Evolutionary conservation across 1,140 invertebrate genomes (phyloP).

Genomic region (Heliconius congener): DNA sequence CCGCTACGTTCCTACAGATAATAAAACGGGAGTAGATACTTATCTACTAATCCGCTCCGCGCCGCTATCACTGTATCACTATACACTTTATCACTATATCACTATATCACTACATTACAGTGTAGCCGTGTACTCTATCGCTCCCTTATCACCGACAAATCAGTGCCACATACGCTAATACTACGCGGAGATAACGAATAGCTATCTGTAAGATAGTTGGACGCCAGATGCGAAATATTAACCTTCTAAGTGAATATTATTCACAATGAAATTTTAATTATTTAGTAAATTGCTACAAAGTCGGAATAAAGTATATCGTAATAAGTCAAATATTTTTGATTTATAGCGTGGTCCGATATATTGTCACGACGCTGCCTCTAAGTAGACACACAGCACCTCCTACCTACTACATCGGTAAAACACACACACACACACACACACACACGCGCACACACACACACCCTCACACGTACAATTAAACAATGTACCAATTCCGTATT

Average conservation of each 20-base stretch:
- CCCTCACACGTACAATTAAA: not conserved
- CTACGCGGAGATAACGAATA: not conserved
- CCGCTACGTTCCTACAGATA: constrained; percentile 44
- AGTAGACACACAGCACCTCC: no score
- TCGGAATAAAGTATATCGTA: not conserved
- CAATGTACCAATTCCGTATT: not conserved
- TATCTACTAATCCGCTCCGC: constrained; percentile 17
- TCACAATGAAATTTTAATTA: not conserved
- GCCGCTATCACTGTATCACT: constrained; percentile 19
- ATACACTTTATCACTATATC: no score
- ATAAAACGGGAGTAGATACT: constrained; percentile 42
- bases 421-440: no score
- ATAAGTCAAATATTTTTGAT: not conserved
- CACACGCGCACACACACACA: no score
- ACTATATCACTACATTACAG: no score
- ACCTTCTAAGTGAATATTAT: not conserved
- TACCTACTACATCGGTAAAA: no score
- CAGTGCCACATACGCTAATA: constrained; percentile 39
- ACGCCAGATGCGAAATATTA: not conserved
- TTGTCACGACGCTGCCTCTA: not conserved
- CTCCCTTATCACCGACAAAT: constrained; percentile 44
- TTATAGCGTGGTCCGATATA: not conserved
- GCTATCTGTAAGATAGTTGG: not conserved
- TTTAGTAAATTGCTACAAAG: not conserved
- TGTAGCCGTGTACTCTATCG: constrained; percentile 30